These are phyloP conservation scores for Gryon sp. DNA, from an alignment of 1,140 invertebrate genomes.

Conservation along the genomic window DNA sequence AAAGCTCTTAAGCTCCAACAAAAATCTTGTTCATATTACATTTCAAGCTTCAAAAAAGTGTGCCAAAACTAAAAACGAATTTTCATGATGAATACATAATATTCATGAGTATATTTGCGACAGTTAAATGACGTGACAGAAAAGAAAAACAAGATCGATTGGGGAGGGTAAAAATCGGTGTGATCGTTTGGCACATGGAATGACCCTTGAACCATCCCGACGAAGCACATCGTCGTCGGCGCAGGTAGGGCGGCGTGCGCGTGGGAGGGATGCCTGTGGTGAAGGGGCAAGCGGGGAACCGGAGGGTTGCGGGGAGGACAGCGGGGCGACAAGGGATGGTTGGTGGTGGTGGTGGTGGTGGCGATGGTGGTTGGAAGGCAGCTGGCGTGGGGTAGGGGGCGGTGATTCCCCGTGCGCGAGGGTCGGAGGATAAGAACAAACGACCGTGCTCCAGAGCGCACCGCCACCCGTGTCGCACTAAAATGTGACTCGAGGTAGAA, in stretches of 20 bases:
- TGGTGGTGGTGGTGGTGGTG: no score
- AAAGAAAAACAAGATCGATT: conserved; percentile 24
- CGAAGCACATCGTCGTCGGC: conserved; percentile 3
- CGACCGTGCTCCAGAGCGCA: conserved; percentile 62
- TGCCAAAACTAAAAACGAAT: no score
- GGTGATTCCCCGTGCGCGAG: conserved; percentile 41
- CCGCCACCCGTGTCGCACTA: conserved; percentile 65
- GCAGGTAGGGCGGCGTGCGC: conserved; percentile 18
- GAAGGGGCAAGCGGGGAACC: no score
- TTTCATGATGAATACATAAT: no score
- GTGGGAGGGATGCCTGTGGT: conserved; percentile 23
- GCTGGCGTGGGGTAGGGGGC: conserved; percentile 41
- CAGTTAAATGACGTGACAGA: conserved; percentile 1
- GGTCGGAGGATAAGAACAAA: conserved; percentile 67
- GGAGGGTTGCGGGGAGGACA: conserved; percentile 14
- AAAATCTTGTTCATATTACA: no score
- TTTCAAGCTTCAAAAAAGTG: no score
- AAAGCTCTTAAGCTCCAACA: no score
- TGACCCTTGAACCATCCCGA: conserved; percentile 34
- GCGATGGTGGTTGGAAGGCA: no score
- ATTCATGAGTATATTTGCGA: no score
- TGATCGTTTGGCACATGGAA: conserved; percentile 34
- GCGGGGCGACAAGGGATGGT: no score
- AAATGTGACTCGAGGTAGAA: conserved; percentile 70
- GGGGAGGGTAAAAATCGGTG: conserved; percentile 31